Base-by-base conservation (phyloP, 2,888 invertebrate species). In the Campopleginae sp. region DNA sequence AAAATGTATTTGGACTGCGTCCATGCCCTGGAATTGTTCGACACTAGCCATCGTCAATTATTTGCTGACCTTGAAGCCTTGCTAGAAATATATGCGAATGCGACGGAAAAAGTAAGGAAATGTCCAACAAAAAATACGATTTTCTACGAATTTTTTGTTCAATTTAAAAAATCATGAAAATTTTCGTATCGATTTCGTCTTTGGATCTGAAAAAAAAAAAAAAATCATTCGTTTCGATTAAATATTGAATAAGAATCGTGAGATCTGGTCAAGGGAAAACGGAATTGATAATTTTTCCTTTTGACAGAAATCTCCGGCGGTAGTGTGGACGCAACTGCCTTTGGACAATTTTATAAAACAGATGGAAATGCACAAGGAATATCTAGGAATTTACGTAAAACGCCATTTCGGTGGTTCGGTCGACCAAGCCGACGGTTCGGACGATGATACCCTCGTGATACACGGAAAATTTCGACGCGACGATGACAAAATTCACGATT, bases 271-370 rank as follows among this genome's bases (percentile, higher is more conserved):
- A n/a, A n/a, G n/a, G n/a, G n/a, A n/a, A 12, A 7, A 12, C 3
- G 4, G 7, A 38, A 33, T 38, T n/a, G 54, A 42, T 19, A 1
- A 65, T 61, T 48, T 6, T 31, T 27, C 48, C 31, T 54, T 44
- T 38, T 80, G 81, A 23, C 70, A 93, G 93, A 92, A 92, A 90
- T 90, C 88, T 33, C 58, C 84, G 8, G 85, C 89, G n/a, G 86
- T 90, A n/a, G 80, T 91, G 3, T 93, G 93, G 93, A 90, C 90
- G 1, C 92, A 93, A 87, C 88, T 93, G 87, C 93, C 93, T 44
- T 79, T 92, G 14, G 91, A 93, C 68, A 82, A 89, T 14, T 92
- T 91, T 54, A 87, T 90, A 38, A 93, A 91, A 82, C 91, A 92
- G 80, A 87, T 93, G 63, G 91, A 93, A 81, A 87, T 91, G 14